Base-by-base conservation (phyloP, 2,113 vertebrate genomes). In the Leptodactylus fuscus region DNA sequence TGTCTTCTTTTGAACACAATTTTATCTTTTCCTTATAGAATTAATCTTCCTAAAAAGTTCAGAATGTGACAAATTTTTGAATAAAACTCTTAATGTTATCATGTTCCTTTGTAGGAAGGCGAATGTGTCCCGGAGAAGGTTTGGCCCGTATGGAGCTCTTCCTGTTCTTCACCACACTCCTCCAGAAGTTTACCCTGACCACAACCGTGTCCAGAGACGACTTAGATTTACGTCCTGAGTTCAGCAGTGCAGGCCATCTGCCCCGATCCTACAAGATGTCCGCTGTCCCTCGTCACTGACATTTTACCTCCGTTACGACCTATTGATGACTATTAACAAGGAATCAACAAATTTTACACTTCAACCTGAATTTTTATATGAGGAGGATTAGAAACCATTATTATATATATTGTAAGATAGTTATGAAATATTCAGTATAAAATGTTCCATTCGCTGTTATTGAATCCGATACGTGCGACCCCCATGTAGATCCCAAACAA, bases 91-190 rank as follows among this genome's bases (percentile, higher is more conserved):
- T n/a, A n/a, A n/a, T n/a, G n/a, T n/a, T n/a, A n/a, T n/a, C n/a
- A 44, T 44, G 41, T 76, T 51, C n/a, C 16, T 34, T 48, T 49
- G 46, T 32, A 94, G 94, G 94, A 53, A 94, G 92, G 49, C 87
- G 93, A 34, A 70, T 90, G 16, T 95, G 95, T 88, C 91, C 92
- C 0, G 94, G 94, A 0, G 93, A 95, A 88, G 88, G 92, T 73
- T 88, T 95, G 49, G 94, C 94, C 24, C 91, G 92, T 1, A 95
- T 93, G 93, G 93, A 95, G 89, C 87, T 94, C n/a, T 95, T 95
- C 77, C 86, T 95, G 34, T 93, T 95, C 81, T 2, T 94, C 1
- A 92, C 93, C 13, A 88, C 92, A 0, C 78, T 94, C 67, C 77
- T 95, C 81, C 92, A 93, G 87, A 55, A 74, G n/a, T 95, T 95